Base-by-base conservation (phyloP, 2,113 vertebrate species). In the Malurus cyaneus region DNA sequence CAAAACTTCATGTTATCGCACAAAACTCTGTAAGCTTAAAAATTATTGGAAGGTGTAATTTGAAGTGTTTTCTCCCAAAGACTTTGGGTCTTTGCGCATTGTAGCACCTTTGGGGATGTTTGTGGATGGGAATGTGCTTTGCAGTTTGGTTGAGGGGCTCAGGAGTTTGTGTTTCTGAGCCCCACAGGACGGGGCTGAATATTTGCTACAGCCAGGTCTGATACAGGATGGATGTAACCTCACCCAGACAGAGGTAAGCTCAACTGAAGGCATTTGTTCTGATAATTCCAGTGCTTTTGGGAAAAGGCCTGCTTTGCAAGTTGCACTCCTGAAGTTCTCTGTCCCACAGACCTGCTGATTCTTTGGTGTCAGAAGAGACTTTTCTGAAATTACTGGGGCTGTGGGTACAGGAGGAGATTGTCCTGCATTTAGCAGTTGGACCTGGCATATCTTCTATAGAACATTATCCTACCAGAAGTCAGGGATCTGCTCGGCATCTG, bases 61-160 rank as follows among this genome's bases (percentile, higher is more conserved):
- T 72, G n/a, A 89, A 60, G 18, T 36, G 18, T 76, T 92, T 87
- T 39, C 24, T 47, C 25, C 57, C 15, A 5, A 39, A 36, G 20
- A 8, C 17, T 70, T 49, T 39, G 39, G 39, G 5, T 39, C 26
- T 73, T 82, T 62, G 17, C 50, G 18, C 19, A 26, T 8, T 2
- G 3, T 9, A 19, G 32, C 3, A 2, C 3, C 0, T 25, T 71
- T 29, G 25, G 18, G 9, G 6, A 8, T 52, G 12, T 15, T 64
- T 34, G 32, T 29, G 12, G 8, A 3, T 21, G 23, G 17, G 19
- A 50, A 66, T 1, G 1, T 14, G 14, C 57, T 83, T 61, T 39
- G 11, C 41, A 26, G 21, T 61, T 57, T 14, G 8, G 18, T 60
- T 56, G 42, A 17, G 7, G n/a, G 14, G 24, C 0, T 0, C 23